These are phyloP conservation scores for Chamaea fasciata DNA, from an alignment of 2,113 vertebrate genomes.

Conservation along the genomic window DNA sequence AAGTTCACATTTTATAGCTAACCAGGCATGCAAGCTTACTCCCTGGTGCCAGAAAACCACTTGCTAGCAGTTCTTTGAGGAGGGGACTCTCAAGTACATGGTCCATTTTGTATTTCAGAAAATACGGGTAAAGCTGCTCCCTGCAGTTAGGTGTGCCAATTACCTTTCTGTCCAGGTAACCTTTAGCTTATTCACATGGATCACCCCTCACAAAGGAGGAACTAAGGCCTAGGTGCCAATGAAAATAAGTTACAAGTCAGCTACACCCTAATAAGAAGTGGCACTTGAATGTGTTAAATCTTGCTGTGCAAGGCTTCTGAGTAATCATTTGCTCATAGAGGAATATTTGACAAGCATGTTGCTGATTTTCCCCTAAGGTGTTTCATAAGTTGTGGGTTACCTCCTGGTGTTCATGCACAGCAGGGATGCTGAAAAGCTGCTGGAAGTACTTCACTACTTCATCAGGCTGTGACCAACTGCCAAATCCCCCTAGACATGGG, in stretches of 20 bases:
- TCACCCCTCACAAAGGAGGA: not conserved
- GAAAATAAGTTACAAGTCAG: not conserved
- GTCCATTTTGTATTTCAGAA: not conserved
- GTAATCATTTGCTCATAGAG: not conserved
- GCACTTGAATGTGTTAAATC: not conserved
- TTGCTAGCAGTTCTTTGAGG: not conserved
- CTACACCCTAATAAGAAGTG: not conserved
- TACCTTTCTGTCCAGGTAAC: not conserved
- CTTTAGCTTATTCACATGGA: not conserved
- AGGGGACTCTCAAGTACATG: not conserved
- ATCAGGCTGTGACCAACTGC: not conserved
- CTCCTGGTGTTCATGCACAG: not conserved
- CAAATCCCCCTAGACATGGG: not conserved
- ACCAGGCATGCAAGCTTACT: not conserved
- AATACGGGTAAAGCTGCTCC: not conserved
- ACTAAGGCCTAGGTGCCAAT: not conserved
- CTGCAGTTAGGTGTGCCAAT: not conserved
- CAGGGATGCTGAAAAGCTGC: not conserved
- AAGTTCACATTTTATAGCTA: constrained; percentile 58
- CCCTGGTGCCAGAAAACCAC: not conserved
- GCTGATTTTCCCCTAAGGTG: constrained; percentile 32
- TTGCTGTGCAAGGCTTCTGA: not conserved
- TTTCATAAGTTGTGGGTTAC: constrained; percentile 21
- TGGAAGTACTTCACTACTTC: not conserved
- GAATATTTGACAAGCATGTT: not conserved